Conservation (phyloP, 2,888 invertebrate species). For the Camponotus fellah region DNA sequence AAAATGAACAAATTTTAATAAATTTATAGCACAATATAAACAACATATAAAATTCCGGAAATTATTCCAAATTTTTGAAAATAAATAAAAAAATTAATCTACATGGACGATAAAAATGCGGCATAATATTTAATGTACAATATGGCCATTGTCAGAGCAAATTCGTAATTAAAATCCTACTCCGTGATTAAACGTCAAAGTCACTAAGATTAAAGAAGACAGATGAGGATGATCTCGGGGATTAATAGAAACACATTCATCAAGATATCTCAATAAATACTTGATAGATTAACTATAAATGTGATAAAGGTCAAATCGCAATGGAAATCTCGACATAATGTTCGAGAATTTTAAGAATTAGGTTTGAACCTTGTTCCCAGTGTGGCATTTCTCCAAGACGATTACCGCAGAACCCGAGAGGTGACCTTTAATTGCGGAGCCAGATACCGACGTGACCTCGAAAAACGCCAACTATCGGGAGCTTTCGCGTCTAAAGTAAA, state of each 20-base stretch:
- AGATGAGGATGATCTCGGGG: not conserved
- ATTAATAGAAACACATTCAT: not conserved
- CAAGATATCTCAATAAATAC: not conserved
- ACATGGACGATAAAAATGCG: not conserved
- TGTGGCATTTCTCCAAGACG: slow-evolving; percentile 47
- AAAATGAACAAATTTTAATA: no score
- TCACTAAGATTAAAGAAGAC: not conserved
- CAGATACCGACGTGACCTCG: slow-evolving; percentile 61
- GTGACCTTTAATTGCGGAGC: slow-evolving; percentile 73
- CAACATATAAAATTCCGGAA: not conserved
- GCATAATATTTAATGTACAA: not conserved
- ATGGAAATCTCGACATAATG: slow-evolving; percentile 17
- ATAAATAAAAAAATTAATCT: not conserved
- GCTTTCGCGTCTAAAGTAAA: slow-evolving; percentile 60
- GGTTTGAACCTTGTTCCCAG: slow-evolving; percentile 11
- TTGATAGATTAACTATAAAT: slow-evolving; percentile 28
- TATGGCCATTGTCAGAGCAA: not conserved
- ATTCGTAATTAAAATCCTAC: slow-evolving; percentile 8
- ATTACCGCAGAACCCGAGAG: slow-evolving; percentile 31
- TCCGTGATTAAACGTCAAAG: slow-evolving; percentile 5
- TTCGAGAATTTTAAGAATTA: slow-evolving; percentile 11
- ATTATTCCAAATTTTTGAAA: not conserved
- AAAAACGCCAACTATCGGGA: slow-evolving; percentile 62
- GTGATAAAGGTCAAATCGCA: slow-evolving; percentile 26
- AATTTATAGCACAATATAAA: no score